phyloP scores from a whole-genome alignment of 92 coral and sea anemone species.

The Ricordea florida region DNA sequence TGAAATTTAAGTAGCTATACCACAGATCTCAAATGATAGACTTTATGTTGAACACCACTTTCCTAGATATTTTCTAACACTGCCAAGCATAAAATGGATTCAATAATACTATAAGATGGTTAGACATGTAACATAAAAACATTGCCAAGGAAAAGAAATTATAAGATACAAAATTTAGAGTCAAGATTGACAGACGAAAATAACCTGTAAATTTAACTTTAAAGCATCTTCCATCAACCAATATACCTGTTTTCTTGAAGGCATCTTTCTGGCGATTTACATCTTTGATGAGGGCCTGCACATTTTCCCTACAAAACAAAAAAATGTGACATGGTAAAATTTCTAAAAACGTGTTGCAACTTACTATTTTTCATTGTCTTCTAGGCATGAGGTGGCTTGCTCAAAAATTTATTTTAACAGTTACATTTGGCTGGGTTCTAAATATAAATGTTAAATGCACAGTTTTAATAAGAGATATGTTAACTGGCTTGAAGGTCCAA shows the following conservation, averaged over 20 bases:
- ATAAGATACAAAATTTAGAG: not conserved
- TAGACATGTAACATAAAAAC: not conserved
- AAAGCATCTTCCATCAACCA: constrained; percentile 30
- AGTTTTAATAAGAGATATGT: too few relatives aligned
- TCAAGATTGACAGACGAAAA: not conserved
- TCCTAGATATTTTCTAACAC: not conserved
- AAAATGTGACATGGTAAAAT: not conserved
- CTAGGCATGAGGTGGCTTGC: too few relatives aligned
- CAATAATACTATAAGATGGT: not conserved
- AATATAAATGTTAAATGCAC: too few relatives aligned
- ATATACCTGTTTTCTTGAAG: constrained; percentile 7
- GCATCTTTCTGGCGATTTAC: constrained; percentile 13
- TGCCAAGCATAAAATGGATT: not conserved
- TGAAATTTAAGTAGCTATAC: too few relatives aligned
- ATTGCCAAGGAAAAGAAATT: not conserved
- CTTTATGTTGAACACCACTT: not conserved
- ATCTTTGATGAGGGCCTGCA: constrained; percentile 26
- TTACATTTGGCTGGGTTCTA: too few relatives aligned
- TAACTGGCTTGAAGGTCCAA: too few relatives aligned
- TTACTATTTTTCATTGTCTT: too few relatives aligned
- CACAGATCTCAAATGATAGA: too few relatives aligned
- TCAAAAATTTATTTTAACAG: too few relatives aligned
- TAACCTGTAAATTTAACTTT: constrained; percentile 44
- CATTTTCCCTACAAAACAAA: constrained; percentile 14
- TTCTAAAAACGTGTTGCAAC: too few relatives aligned